These are phyloP conservation scores for Dendronephthya gigantea DNA, from an alignment of 64 coral and sea anemone genomes.

Conservation along the genomic window DNA sequence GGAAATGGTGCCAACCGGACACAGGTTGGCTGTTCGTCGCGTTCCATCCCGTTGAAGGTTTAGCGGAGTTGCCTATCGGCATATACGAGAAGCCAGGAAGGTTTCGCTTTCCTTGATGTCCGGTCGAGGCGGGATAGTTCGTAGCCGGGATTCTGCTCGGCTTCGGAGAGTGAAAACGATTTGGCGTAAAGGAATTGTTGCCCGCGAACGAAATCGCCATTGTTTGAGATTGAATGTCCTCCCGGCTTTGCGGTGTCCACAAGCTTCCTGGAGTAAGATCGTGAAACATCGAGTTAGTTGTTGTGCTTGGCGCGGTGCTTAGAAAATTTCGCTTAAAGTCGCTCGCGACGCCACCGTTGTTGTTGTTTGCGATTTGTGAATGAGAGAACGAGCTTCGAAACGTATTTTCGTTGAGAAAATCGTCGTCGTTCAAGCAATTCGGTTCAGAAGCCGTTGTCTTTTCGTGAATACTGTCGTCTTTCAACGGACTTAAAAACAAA, in stretches of 20 bases:
- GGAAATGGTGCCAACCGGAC: not conserved
- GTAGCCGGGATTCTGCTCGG: not conserved
- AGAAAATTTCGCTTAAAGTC: not conserved
- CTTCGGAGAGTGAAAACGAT: not conserved
- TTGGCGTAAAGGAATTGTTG: not conserved
- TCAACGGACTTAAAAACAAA: constrained; percentile 20
- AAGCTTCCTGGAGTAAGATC: constrained; percentile 19
- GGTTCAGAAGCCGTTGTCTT: not conserved
- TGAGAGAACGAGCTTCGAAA: not conserved
- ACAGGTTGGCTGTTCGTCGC: not conserved
- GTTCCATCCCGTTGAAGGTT: not conserved
- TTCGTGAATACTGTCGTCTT: constrained; percentile 7
- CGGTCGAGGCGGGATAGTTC: not conserved
- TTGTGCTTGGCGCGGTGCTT: not conserved
- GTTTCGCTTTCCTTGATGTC: not conserved
- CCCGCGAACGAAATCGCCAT: not conserved
- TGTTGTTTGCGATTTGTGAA: not conserved
- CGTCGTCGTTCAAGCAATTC: not conserved
- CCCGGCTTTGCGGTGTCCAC: not conserved
- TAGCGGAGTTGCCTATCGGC: not conserved
- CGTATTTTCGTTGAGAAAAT: not conserved
- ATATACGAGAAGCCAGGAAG: not conserved
- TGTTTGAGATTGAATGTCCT: not conserved
- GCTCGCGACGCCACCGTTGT: not conserved
- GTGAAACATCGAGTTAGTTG: constrained; percentile 17